Conservation (phyloP, 2,888 invertebrate genomes). For the Hesperia comma region DNA sequence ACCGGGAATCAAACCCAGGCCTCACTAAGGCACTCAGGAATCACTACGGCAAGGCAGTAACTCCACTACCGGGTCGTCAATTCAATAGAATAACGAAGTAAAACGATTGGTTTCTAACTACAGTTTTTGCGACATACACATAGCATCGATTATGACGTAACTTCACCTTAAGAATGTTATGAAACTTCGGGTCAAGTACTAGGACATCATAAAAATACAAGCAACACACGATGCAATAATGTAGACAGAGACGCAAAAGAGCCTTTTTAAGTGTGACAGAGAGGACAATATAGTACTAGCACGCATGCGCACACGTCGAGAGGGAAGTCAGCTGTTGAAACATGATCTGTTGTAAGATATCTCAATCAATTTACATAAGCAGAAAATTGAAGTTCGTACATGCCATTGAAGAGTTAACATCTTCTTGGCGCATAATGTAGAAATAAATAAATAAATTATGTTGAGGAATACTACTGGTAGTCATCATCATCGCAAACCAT, state of each 20-base stretch:
- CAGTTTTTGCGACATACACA: not conserved
- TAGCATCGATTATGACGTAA: not conserved
- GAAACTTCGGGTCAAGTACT: constrained; percentile 21
- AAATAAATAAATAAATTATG: too few species aligned
- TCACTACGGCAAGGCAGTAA: too few species aligned
- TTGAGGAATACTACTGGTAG: too few species aligned
- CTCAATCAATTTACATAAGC: not conserved
- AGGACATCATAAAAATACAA: constrained; percentile 11
- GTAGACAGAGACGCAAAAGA: not conserved
- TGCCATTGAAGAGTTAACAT: too few species aligned
- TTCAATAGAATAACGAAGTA: too few species aligned
- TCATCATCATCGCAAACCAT: too few species aligned
- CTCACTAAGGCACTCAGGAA: too few species aligned
- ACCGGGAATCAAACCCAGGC: too few species aligned
- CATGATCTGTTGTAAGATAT: not conserved
- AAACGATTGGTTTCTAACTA: too few species aligned
- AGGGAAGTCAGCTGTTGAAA: not conserved
- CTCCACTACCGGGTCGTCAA: too few species aligned
- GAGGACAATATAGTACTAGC: constrained; percentile 5
- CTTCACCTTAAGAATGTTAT: not conserved
- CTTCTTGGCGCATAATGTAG: too few species aligned
- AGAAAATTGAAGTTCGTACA: too few species aligned
- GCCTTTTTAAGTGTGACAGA: not conserved
- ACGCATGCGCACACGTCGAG: not conserved
- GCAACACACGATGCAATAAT: not conserved